These are phyloP conservation scores for Gallirallus australis DNA, from an alignment of 2,797 vertebrate species.

Conservation along the genomic window DNA sequence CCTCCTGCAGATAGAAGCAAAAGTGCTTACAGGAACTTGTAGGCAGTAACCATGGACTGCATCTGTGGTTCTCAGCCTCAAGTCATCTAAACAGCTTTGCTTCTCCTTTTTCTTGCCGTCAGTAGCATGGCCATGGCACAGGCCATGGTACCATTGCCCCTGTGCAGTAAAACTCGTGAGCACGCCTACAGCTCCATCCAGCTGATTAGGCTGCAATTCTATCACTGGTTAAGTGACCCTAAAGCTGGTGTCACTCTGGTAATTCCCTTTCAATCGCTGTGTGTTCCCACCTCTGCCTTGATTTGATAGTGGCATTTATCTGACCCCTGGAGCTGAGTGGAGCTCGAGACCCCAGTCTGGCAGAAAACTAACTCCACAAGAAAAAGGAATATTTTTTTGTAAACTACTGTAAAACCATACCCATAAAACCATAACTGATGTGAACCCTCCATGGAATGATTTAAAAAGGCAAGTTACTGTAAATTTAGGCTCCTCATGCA, in stretches of 20 bases:
- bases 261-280: background rate
- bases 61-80: background rate
- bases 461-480: background rate
- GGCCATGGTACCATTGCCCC: background rate
- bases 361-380: background rate
- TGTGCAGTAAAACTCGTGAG: background rate
- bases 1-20: background rate
- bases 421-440: background rate
- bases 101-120: background rate
- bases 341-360: background rate
- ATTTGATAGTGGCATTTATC: background rate
- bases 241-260: fast-evolving
- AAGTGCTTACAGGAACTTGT: background rate
- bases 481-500: background rate
- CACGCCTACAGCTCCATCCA: background rate
- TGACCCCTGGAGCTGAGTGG: background rate
- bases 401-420: background rate
- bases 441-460: background rate
- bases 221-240: background rate
- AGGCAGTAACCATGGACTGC: background rate
- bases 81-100: background rate
- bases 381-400: background rate
- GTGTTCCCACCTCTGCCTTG: background rate
- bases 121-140: no score
- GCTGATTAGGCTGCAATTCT: background rate